Evolutionary conservation across 2,113 vertebrate species (phyloP), one percentile per base, ranked within the genome.

Genomic region (Gasterosteus nipponicus): DNA sequence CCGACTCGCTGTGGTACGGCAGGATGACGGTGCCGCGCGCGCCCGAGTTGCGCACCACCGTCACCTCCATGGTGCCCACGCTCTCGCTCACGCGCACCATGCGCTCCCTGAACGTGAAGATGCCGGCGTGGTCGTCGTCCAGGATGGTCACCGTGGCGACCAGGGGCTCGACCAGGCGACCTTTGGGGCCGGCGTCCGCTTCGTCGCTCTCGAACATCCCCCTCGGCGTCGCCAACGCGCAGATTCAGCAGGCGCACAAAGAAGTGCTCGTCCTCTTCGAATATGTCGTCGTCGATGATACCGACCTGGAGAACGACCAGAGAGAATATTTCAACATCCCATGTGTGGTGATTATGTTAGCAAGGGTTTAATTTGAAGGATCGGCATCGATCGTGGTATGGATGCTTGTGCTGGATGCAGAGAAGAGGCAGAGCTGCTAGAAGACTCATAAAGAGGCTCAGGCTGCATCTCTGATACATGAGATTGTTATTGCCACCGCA

Each of bases 221-320:
- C 97, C 74, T 98, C 95, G 0, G 96, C 96, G 9, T 98, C 97
- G 0, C 97, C 98, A 1, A 97, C 93, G 0, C 97, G 95, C 62
- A 99, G 91, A 89, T 99, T 99, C 69, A 98, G 94, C 69, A 99
- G 94, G 0, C 97, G 95, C 69, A 99, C 97, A 3, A 98, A 99
- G 95, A 99, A 99, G 82, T 98, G 98, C 81, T 99, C 98, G 1
- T 99, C 98, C 86, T 99, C 97, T 82, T 99, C 98, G 0, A 99
- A 99, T 83, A 99, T 98, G 89, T 99, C 98, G 0, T 99, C 98
- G 15, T 99, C 97, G 26, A 99, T 98, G 77, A 99, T 98, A 9
- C 98, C 97, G 1, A 99, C 95, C 91, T 95, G 82, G 22, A 78
- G 46, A 26, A 78, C 4, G 4, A 1, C 46, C 11, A 46, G 29